Base-by-base conservation (phyloP, 2,113 vertebrate species). In the Indicator indicator region DNA sequence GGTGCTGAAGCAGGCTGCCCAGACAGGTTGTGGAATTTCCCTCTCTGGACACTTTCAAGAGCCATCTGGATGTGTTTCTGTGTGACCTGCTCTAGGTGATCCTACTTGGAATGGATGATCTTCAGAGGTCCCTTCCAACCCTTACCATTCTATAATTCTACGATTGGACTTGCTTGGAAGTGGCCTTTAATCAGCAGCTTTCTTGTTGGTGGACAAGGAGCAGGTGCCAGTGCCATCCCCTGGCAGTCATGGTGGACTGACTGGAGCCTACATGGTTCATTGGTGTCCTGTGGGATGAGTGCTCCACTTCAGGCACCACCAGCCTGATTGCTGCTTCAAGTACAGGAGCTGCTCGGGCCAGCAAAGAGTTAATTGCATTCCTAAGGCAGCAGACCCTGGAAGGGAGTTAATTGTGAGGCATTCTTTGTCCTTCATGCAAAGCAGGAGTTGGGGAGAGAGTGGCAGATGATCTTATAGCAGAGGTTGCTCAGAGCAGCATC, bases 341-440 rank as follows among this genome's bases (percentile, higher is more conserved):
- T 93, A 97, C 97, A 97, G 96, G 63, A 96, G 97, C 98, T 97
- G 96, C 96, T 90, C 64, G 93, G 97, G 93, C 94, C 96, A 97
- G 95, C 92, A 98, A 98, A 98, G 98, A 98, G 98, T 98, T 98
- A 98, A 98, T 98, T 97, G 94, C 1, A 54, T 96, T 96, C 94
- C 91, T 82, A 58, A 93, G 96, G 94, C 97, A 97, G 95, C 90
- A 97, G 97, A 97, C 95, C 91, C 95, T 98, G 96, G 86, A 97
- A 97, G 95, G 96, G 76, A n/a, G 88, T 97, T 97, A 97, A 97
- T 96, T 96, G 93, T 94, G 92, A 94, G 79, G 89, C 94, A 97
- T 95, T 96, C 97, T 98, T 98, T 98, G 97, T 98, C 97, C 97
- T 92, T 90, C 91, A 94, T 94, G 95, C 96, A 88, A 76, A 96